Base-by-base conservation (phyloP, 2,113 vertebrate species). In the Ameiurus melas region DNA sequence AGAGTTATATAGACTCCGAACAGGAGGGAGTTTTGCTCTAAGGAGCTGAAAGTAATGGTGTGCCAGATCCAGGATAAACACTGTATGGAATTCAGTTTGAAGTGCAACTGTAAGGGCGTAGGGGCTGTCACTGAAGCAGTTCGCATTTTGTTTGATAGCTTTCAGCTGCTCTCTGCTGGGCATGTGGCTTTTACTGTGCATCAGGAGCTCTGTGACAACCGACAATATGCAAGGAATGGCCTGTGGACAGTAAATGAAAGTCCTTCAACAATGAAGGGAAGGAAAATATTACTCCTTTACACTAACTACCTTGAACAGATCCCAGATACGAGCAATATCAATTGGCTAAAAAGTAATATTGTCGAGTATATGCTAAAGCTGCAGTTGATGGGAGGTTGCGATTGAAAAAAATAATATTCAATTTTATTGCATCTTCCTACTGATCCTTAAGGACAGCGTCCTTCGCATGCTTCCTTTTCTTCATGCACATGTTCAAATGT, bases 71-170 rank as follows among this genome's bases (percentile, higher is more conserved):
- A 55, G 71, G 30, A 60, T 36, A 84, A 70, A 75, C 57, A 83
- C 70, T 16, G 83, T 4, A 27, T 58, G 81, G 19, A 71, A 90
- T 86, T 88, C 47, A 36, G 73, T 84, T 71, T 66, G 84, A 85
- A 88, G 78, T 86, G 85, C 73, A 70, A 55, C 81, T 33, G 71
- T 81, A 87, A n/a, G 73, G 58, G 62, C 43, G 70, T 86, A 14
- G 43, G 79, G 53, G 84, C 70, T 66, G 82, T 87, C 85, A 66
- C 55, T 64, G 89, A 62, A 87, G 62, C 39, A 81, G 30, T 77
- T 89, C 85, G 71, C 82, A 89, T 89, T 85, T 87, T 57, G 77
- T 85, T 86, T 90, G 90, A 87, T 88, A 85, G 87, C 78, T 88
- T 88, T 90, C 82, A 87, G 87, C 85, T 86, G 60, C 87, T 70